phyloP scores from a whole-genome alignment of 2,113 vertebrate species.

The Rhinolophus sinicus region DNA sequence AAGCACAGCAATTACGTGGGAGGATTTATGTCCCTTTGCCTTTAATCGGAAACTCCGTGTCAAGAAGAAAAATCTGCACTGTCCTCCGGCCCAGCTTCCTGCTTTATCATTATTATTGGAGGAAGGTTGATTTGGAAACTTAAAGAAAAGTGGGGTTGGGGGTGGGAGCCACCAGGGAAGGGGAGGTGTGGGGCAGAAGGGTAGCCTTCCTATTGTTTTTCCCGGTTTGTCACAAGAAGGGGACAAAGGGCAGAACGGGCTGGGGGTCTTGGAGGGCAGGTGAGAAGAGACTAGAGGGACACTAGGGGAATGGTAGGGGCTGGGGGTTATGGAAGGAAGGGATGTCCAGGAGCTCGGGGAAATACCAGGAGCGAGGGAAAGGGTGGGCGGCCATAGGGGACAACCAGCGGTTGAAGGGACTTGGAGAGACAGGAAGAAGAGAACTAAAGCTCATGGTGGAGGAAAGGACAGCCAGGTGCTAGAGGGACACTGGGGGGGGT shows the following conservation, averaged over 20 bases:
- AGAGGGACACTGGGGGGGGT: not conserved
- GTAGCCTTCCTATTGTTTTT: conserved; percentile 17
- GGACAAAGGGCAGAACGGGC: not conserved
- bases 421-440: not conserved
- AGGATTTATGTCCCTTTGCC: conserved; percentile 86
- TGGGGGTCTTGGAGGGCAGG: not conserved
- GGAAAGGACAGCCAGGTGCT: not conserved
- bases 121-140: conserved; percentile 86
- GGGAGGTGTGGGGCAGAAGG: conserved; percentile 41
- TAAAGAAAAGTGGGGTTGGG: conserved; percentile 83
- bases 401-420: not conserved
- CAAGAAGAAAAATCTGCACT: conserved; percentile 86
- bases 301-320: not conserved
- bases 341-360: not conserved
- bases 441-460: not conserved
- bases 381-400: not conserved
- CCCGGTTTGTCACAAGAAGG: conserved; percentile 9
- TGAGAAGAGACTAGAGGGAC: not conserved
- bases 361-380: not conserved
- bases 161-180: conserved; percentile 64
- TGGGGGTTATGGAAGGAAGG: not conserved
- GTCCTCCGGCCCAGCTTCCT: conserved; percentile 82
- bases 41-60: conserved; percentile 86
- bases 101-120: conserved; percentile 87
- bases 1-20: conserved; percentile 82